These are phyloP conservation scores for Pararge aegeria DNA, from an alignment of 1,140 invertebrate species.

Conservation along the genomic window DNA sequence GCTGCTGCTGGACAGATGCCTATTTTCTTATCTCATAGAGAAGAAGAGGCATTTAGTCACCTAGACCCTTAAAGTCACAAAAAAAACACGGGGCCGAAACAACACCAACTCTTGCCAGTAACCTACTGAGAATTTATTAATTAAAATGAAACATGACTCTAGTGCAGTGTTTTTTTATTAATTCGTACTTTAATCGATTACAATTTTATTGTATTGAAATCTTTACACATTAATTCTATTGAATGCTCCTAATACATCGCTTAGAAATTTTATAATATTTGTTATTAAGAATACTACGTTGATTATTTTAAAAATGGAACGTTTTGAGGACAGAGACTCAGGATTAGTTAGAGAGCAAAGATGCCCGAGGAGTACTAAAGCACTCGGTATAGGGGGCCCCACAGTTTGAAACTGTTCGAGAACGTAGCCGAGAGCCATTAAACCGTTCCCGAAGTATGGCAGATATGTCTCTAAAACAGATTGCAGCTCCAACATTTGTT, in stretches of 20 bases:
- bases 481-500: conserved; percentile 42
- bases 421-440: conserved; percentile 62
- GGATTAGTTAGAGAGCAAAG: conserved; percentile 54
- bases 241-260: conserved; percentile 41
- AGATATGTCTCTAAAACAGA: conserved; percentile 40
- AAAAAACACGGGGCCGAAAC: too few species aligned
- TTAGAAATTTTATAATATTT: conserved; percentile 50
- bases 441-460: conserved; percentile 53
- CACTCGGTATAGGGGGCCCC: conserved; percentile 49
- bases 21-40: too few species aligned
- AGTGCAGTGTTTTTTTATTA: too few species aligned
- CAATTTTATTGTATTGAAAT: too few species aligned
- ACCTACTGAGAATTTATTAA: too few species aligned
- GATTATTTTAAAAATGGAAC: conserved; percentile 44
- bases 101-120: too few species aligned
- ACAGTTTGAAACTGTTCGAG: conserved; percentile 52
- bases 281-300: conserved; percentile 50
- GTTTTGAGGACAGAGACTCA: conserved; percentile 36
- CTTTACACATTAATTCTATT: too few species aligned
- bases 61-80: too few species aligned
- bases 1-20: too few species aligned
- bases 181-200: too few species aligned
- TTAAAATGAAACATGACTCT: too few species aligned
- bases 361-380: conserved; percentile 56
- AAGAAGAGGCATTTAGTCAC: too few species aligned